Evolutionary conservation across 1,140 invertebrate species (phyloP), one percentile per base, ranked within the genome.

Genomic region (Pemphigus obesinymphae): DNA sequence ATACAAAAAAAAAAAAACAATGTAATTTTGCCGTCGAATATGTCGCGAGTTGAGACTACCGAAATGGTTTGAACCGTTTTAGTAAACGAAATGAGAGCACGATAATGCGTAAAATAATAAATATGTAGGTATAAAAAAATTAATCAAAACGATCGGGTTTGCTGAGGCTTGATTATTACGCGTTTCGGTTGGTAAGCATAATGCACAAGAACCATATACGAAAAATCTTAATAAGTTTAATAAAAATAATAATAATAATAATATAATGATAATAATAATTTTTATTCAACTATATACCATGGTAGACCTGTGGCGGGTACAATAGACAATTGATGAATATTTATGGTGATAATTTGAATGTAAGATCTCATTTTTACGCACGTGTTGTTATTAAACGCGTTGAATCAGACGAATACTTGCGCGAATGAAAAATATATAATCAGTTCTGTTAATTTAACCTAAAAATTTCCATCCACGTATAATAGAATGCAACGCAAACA

Each of bases 381-480:
- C 26, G 15, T 20, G 0, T 48, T 23, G 50, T 26, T 53, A 73
- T 53, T 53, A 34, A 73, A 53, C 26, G 29, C 26, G 58, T n/a
- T 15, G 3, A 15, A 43, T 68, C 23, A 43, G 63, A 68, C 20
- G 6, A 45, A 45, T 11, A 45, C 3, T 13, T 10, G 4, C 3
- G 20, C 34, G 8, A 40, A 40, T 1, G 43, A 75, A 75, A 55
- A 37, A 37, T 26, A 45, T 17, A 17, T 48, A 31, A 72, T 75
- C 45, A 17, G 45, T 53, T 53, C 48, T 75, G 72, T 50, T 53
- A 55, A 75, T 75, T 53, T 75, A 75, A 75, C 48, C 17, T n/a
- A 13, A 11, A 34, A 75, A 75, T 58, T 26, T 10, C 53, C 11
- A 26, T 26, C 3, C 23, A 29, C 11, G 53, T 11, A 11, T 29